Percentiles rank a stretch among this genome's conserved stretches.
Evolutionary conservation across 2,113 vertebrate genomes (phyloP).

Genomic region (Cisticola juncidis): DNA sequence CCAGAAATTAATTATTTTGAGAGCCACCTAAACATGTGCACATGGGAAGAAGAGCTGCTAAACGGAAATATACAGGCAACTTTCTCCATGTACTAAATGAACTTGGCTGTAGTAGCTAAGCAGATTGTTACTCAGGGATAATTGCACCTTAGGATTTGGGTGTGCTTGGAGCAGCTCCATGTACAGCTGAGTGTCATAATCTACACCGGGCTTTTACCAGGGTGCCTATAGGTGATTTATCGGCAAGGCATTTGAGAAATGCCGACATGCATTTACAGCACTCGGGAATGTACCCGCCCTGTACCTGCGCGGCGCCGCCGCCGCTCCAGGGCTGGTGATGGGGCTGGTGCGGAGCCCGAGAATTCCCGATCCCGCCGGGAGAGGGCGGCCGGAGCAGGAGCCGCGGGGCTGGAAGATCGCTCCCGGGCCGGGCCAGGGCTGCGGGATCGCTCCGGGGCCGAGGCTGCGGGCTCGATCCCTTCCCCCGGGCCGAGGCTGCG

Average conservation of each 20-base stretch:
- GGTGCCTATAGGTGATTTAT: rapidly evolving
- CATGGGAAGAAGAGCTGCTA: not conserved
- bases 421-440: too few relatives aligned
- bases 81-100: not conserved
- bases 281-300: not conserved
- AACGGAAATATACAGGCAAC: not conserved
- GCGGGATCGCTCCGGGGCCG: too few relatives aligned
- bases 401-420: too few relatives aligned
- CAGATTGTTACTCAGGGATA: not conserved
- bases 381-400: conserved; percentile 1
- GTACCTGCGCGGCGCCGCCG: too few relatives aligned
- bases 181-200: not conserved
- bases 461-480: not conserved
- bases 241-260: not conserved
- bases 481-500: not conserved
- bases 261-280: not conserved
- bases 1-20: not conserved
- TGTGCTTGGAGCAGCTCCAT: not conserved
- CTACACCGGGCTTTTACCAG: not conserved
- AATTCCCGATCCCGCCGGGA: not conserved
- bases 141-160: not conserved
- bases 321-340: not conserved
- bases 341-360: not conserved
- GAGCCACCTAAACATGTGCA: not conserved
- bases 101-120: not conserved